phyloP scores from a whole-genome alignment of 2,888 invertebrate species.

The Drosophila greeni region DNA sequence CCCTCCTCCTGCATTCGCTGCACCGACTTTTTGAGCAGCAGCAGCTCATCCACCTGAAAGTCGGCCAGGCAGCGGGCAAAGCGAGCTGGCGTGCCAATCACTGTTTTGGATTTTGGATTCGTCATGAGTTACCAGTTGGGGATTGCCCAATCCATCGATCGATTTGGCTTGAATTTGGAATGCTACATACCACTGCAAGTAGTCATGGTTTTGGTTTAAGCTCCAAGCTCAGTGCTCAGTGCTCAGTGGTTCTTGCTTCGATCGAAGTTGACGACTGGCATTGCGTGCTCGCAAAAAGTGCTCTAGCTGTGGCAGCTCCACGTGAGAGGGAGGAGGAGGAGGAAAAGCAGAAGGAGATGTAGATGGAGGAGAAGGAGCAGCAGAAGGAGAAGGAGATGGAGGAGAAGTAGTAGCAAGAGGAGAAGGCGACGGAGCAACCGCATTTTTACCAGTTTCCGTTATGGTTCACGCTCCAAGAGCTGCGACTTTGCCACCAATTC shows the following conservation, averaged over 20 bases:
- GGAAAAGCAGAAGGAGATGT: too few species aligned
- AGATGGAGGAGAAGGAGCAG: too few species aligned
- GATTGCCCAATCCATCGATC: slow-evolving; percentile 15
- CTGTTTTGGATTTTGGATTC: slow-evolving; percentile 27
- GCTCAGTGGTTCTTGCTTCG: slow-evolving; percentile 21
- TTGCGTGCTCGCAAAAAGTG: slow-evolving; percentile 12
- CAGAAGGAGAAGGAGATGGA: too few species aligned
- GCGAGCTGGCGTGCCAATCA: slow-evolving; percentile 52
- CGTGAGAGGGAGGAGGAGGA: neutral
- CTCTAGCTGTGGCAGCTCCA: neutral
- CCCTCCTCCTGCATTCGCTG: slow-evolving; percentile 50
- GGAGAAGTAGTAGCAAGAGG: too few species aligned
- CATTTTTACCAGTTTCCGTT: slow-evolving; percentile 27
- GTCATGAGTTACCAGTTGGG: slow-evolving; percentile 14
- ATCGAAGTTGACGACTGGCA: slow-evolving; percentile 19
- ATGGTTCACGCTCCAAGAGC: slow-evolving; percentile 45
- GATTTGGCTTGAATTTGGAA: neutral
- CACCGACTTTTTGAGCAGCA: slow-evolving; percentile 81
- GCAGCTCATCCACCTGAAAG: slow-evolving; percentile 84
- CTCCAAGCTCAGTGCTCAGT: too few species aligned
- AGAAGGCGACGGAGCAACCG: too few species aligned
- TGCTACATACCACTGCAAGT: slow-evolving; percentile 60
- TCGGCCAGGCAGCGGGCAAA: slow-evolving; percentile 81
- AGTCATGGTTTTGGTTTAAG: slow-evolving; percentile 55
- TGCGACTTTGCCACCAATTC: slow-evolving; percentile 33